Evolutionary conservation across 2,888 invertebrate species (phyloP).

Genomic region (Drosophila borealis): DNA sequence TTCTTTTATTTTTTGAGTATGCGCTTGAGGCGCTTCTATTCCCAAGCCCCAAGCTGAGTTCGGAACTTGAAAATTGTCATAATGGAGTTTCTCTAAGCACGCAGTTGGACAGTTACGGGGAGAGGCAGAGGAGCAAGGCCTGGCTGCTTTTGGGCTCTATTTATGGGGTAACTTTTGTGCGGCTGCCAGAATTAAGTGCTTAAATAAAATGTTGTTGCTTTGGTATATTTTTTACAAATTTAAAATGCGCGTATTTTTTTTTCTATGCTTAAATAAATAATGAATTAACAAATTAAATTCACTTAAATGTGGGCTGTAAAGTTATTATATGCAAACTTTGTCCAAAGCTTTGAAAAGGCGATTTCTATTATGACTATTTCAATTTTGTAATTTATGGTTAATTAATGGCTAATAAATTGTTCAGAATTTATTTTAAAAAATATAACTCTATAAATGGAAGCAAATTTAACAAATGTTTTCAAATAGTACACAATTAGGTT

Average conservation of each 20-base stretch:
- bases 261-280: background rate
- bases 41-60: constrained; percentile 11
- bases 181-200: constrained; percentile 12
- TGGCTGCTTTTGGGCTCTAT: constrained; percentile 10
- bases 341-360: no score
- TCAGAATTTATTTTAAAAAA: no score
- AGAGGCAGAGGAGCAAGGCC: background rate
- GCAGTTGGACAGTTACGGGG: constrained; percentile 10
- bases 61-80: constrained; percentile 36
- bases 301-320: background rate
- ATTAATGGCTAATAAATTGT: no score
- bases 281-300: background rate
- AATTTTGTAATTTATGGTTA: no score
- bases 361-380: no score
- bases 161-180: constrained; percentile 36
- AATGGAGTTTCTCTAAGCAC: constrained; percentile 39
- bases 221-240: background rate
- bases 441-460: no score
- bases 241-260: background rate
- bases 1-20: constrained; percentile 16
- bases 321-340: no score
- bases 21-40: background rate
- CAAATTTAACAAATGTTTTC: background rate
- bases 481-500: background rate
- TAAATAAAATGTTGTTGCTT: constrained; percentile 14